Evolutionary conservation across 1,140 invertebrate genomes (phyloP).

Genomic region (Uloborus diversus): DNA sequence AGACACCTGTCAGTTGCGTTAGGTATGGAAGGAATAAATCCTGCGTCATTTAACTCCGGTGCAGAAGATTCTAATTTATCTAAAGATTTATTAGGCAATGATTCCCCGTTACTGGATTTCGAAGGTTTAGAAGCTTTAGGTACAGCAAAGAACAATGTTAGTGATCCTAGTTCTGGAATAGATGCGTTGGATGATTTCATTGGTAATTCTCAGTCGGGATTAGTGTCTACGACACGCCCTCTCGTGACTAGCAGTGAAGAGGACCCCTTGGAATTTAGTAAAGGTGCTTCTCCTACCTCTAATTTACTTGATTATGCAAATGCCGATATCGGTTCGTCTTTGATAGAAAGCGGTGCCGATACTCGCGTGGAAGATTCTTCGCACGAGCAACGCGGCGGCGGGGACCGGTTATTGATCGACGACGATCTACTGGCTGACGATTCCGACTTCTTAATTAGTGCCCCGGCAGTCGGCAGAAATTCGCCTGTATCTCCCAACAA

Average conservation of each 20-base stretch:
- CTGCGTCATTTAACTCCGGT: constrained; percentile 13
- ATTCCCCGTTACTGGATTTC: constrained; percentile 39
- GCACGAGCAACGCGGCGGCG: constrained; percentile 31
- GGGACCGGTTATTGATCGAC: constrained; percentile 48
- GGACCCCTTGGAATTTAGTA: neutral
- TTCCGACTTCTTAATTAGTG: neutral
- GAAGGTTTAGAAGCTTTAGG: constrained; percentile 43
- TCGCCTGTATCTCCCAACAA: constrained; percentile 3
- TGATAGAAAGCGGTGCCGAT: constrained; percentile 45
- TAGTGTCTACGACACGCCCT: constrained; percentile 47
- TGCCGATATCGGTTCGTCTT: constrained; percentile 17
- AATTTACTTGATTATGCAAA: constrained; percentile 42
- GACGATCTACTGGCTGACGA: neutral
- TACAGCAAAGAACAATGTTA: neutral
- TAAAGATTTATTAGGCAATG: constrained; percentile 9
- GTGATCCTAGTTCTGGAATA: constrained; percentile 5
- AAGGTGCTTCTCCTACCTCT: constrained; percentile 14
- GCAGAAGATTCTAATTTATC: constrained; percentile 27
- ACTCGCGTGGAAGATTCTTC: constrained; percentile 50
- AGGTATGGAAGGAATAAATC: constrained; percentile 40
- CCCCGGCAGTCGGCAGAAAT: neutral
- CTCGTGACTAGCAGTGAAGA: constrained; percentile 36
- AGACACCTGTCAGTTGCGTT: neutral
- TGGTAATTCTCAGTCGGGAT: constrained; percentile 27
- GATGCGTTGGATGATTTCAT: neutral